Percentiles rank a stretch among this genome's conserved stretches.
These are phyloP conservation scores for Petrocephalus schoutedeni DNA, from an alignment of 2,797 vertebrate genomes.

Conservation along the genomic window DNA sequence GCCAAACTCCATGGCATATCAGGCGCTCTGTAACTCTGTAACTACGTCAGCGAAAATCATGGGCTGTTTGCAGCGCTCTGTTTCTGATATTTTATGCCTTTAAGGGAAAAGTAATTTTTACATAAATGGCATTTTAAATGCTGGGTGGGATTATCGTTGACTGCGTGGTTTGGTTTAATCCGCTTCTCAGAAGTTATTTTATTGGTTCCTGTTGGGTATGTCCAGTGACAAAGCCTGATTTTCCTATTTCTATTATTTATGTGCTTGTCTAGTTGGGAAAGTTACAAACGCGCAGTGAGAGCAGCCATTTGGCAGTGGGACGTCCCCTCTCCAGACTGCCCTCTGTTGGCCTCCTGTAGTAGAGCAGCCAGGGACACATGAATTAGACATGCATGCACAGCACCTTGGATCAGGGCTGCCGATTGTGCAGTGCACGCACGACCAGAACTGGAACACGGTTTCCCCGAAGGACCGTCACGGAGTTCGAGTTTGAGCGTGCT, in stretches of 20 bases:
- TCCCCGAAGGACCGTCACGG: constrained; percentile 29
- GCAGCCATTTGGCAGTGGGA: neutral
- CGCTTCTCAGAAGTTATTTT: neutral
- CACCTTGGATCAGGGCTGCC: neutral
- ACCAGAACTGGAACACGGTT: constrained; percentile 30
- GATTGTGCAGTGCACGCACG: neutral
- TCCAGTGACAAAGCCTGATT: neutral
- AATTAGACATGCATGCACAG: neutral
- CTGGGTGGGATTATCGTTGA: neutral
- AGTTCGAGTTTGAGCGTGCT: constrained; percentile 32
- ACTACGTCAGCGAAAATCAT: neutral
- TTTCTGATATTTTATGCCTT: neutral
- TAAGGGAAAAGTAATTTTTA: neutral
- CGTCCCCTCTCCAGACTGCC: neutral
- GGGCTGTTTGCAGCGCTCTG: neutral
- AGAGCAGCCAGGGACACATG: neutral
- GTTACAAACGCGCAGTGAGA: neutral
- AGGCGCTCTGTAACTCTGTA: neutral
- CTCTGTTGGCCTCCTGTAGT: neutral
- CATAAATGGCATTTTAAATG: neutral
- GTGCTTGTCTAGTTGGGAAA: neutral
- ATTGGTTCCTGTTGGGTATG: neutral
- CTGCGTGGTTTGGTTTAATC: neutral
- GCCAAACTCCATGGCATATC: neutral
- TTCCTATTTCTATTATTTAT: neutral